Conservation (phyloP, 2,113 vertebrate genomes). For the Corythornis vintsioides region DNA sequence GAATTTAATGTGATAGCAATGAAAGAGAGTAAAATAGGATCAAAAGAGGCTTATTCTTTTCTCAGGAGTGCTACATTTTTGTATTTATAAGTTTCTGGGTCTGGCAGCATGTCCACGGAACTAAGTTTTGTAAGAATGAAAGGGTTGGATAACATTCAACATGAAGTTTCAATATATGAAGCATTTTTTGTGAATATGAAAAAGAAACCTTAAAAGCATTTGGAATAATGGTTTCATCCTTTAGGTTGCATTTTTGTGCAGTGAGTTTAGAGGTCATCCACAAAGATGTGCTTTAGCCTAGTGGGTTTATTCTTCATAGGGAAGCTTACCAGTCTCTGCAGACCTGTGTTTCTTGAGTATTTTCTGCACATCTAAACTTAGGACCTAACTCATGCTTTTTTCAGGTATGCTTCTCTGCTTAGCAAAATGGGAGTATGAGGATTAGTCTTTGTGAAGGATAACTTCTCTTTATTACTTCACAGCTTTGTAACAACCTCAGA, state of each 20-base stretch:
- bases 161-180: background rate
- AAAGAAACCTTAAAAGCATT: background rate
- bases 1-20: background rate
- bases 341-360: no score
- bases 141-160: background rate
- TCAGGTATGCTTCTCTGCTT: background rate
- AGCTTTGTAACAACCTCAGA: background rate
- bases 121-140: background rate
- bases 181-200: background rate
- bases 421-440: background rate
- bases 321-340: background rate
- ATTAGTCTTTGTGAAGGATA: background rate
- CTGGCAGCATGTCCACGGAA: background rate
- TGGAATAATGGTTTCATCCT: background rate
- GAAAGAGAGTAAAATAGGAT: background rate
- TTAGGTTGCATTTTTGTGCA: background rate
- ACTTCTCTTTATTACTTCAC: background rate
- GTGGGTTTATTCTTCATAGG: background rate
- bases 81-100: background rate
- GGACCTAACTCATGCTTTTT: background rate
- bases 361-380: background rate
- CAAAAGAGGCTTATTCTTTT: background rate
- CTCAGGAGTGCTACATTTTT: background rate
- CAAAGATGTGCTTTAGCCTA: background rate
- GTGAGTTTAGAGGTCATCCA: background rate